Percentiles rank a stretch among this genome's conserved stretches.
Conservation (phyloP, 2,797 vertebrate genomes). For the Euthynnus affinis region DNA sequence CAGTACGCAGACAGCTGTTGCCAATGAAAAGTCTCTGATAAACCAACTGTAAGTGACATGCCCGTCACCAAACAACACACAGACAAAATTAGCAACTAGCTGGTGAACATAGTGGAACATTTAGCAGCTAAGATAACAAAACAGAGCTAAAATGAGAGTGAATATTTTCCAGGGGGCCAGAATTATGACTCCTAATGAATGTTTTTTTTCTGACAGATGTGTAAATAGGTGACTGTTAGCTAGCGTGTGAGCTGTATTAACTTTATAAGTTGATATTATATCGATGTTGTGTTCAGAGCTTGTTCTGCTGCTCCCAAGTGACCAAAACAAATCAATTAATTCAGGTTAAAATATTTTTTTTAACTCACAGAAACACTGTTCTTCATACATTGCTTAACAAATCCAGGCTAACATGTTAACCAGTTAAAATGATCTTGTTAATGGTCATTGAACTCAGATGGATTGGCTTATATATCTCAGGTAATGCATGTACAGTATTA, state of each 20-base stretch:
- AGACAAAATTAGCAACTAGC: background rate
- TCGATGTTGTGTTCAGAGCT: no score
- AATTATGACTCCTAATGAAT: no score
- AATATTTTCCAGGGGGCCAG: background rate
- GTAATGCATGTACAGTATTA: background rate
- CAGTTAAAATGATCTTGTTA: background rate
- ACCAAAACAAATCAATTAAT: background rate
- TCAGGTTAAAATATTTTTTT: no score
- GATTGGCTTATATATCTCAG: background rate
- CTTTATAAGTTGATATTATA: no score
- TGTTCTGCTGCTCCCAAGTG: no score
- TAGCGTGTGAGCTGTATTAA: no score
- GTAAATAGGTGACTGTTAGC: no score
- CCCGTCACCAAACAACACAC: background rate
- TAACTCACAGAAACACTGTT: background rate
- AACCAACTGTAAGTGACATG: no score
- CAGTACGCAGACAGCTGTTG: background rate
- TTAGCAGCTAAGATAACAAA: background rate
- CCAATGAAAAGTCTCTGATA: no score
- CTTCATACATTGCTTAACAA: background rate
- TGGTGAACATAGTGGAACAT: background rate
- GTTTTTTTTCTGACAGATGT: no score
- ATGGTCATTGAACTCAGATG: background rate
- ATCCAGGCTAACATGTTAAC: background rate
- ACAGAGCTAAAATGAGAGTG: background rate